These are phyloP conservation scores for Lytechinus variegatus DNA, from an alignment of 35 echinoderm and acorn worm species.

Conservation along the genomic window DNA sequence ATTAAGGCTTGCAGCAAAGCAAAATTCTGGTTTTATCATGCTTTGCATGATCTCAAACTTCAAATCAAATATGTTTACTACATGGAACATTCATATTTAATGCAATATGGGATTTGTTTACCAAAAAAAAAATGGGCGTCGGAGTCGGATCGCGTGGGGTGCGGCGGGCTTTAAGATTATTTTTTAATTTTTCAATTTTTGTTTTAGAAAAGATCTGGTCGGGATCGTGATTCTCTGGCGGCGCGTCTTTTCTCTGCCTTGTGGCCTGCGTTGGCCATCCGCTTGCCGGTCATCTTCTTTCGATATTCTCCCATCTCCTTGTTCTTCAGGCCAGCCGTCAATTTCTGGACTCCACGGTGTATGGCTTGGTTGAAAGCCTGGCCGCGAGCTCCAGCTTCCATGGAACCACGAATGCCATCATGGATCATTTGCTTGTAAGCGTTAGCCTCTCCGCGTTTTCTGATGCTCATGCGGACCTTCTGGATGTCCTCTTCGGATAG, in stretches of 20 bases:
- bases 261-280: background rate
- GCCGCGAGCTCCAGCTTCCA: background rate
- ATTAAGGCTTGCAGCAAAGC: too few relatives aligned
- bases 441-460: background rate
- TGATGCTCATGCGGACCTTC: background rate
- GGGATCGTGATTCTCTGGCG: background rate
- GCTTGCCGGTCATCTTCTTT: background rate
- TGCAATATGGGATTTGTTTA: too few relatives aligned
- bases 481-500: background rate
- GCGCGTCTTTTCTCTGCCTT: background rate
- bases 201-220: background rate
- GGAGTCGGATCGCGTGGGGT: too few relatives aligned
- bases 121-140: too few relatives aligned
- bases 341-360: background rate
- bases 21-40: too few relatives aligned
- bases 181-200: too few relatives aligned
- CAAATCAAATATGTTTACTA: too few relatives aligned
- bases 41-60: too few relatives aligned
- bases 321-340: constrained; percentile 25
- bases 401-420: background rate
- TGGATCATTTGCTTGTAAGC: constrained; percentile 24
- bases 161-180: too few relatives aligned
- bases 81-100: too few relatives aligned
- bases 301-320: background rate
- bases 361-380: background rate